These are phyloP conservation scores for Drosophila nigritarsus DNA, from an alignment of 2,888 invertebrate genomes.

Conservation along the genomic window DNA sequence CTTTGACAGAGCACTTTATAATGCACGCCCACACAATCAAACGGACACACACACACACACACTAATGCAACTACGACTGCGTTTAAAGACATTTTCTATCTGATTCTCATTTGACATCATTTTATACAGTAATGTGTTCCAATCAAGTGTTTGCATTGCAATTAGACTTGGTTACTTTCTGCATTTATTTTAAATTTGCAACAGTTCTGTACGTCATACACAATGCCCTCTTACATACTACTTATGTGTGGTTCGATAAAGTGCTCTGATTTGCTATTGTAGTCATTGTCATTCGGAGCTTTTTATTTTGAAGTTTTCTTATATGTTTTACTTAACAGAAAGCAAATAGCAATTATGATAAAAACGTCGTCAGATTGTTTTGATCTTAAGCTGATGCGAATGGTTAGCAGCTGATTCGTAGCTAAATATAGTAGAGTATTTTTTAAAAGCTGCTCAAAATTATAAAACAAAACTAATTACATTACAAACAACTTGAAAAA, in stretches of 20 bases:
- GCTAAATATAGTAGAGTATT: background rate
- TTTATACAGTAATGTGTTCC: slow-evolving; percentile 37
- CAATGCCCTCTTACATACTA: slow-evolving; percentile 8
- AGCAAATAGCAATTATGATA: background rate
- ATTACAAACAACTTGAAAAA: background rate
- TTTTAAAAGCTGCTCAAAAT: background rate
- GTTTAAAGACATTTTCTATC: slow-evolving; percentile 39
- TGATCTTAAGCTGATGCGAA: background rate
- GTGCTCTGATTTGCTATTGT: slow-evolving; percentile 1
- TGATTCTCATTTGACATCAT: slow-evolving; percentile 45
- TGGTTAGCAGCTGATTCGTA: background rate
- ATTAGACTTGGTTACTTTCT: slow-evolving; percentile 36
- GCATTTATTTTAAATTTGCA: slow-evolving; percentile 14
- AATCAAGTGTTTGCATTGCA: slow-evolving; percentile 53
- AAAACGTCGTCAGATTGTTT: background rate
- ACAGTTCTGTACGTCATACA: background rate
- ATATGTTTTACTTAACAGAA: background rate
- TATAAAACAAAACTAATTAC: too few species aligned
- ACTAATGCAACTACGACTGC: background rate
- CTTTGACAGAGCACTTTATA: slow-evolving; percentile 79
- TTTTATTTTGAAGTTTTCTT: background rate
- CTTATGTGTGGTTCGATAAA: background rate
- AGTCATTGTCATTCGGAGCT: background rate
- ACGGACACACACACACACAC: slow-evolving; percentile 1
- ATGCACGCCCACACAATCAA: slow-evolving; percentile 30